Conservation (phyloP, 92 coral and sea anemone species). For the Anthopleura xanthogrammica region DNA sequence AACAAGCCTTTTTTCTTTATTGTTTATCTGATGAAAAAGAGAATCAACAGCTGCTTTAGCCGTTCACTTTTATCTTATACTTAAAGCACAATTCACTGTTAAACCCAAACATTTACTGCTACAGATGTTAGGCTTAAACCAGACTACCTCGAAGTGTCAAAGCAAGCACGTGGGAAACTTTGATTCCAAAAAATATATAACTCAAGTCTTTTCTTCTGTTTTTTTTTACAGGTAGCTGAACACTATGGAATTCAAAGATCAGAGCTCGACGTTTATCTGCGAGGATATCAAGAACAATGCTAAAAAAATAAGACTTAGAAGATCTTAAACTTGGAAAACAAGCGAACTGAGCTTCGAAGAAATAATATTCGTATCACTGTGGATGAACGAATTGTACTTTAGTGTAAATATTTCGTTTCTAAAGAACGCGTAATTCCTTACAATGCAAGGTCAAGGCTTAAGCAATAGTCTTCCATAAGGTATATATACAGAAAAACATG, state of each 20-base stretch:
- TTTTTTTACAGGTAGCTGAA: conserved; percentile 61
- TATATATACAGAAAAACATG: background rate
- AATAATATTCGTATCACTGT: background rate
- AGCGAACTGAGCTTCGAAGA: background rate
- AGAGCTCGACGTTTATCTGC: conserved; percentile 85
- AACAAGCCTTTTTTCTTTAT: background rate
- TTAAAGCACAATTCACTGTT: background rate
- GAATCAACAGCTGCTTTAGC: background rate
- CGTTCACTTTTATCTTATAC: background rate
- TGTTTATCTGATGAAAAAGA: background rate
- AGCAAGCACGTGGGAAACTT: background rate
- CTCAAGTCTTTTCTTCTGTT: background rate
- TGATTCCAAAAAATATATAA: background rate
- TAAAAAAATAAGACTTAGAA: background rate
- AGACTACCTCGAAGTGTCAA: background rate
- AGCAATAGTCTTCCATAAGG: background rate
- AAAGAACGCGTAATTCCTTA: background rate
- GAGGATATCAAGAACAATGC: conserved; percentile 73
- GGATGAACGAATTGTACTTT: conserved; percentile 12
- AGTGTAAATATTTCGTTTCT: conserved; percentile 16
- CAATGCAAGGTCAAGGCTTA: conserved; percentile 1
- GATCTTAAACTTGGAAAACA: background rate
- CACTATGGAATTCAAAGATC: conserved; percentile 92
- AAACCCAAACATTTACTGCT: background rate
- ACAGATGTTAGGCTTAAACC: background rate